These are phyloP conservation scores for Parasteatoda tepidariorum DNA, from an alignment of 1,140 invertebrate genomes.

Conservation along the genomic window DNA sequence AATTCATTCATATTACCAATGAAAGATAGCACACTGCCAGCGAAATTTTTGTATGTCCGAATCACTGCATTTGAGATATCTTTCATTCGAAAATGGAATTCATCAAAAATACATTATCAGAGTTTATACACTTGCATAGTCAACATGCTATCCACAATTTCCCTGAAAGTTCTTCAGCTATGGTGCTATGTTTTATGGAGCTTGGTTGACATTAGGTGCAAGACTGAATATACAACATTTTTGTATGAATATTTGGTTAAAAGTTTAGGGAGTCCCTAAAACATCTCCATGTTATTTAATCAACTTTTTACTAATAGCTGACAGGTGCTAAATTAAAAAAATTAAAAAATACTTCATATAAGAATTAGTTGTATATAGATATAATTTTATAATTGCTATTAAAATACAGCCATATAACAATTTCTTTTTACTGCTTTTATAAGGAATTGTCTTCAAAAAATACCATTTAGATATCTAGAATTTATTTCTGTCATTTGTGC, in stretches of 20 bases:
- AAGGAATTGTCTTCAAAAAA: not conserved
- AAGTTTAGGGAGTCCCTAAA: not conserved
- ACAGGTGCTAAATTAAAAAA: not conserved
- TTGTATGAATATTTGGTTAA: not conserved
- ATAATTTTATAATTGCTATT: not conserved
- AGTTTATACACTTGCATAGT: not conserved
- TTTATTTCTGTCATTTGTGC: no score
- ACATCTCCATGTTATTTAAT: not conserved
- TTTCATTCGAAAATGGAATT: constrained; percentile 13
- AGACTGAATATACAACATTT: constrained; percentile 15
- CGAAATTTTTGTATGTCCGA: constrained; percentile 14
- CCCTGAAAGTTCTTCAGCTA: constrained; percentile 45
- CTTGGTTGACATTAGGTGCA: constrained; percentile 51
- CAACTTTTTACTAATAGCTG: not conserved
- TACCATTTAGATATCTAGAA: no score
- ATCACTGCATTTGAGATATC: constrained; percentile 4
- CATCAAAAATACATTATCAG: not conserved
- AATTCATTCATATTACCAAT: constrained; percentile 7
- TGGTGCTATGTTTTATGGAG: constrained; percentile 57
- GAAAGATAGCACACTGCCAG: constrained; percentile 5
- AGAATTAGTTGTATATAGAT: not conserved
- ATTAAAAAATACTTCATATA: not conserved
- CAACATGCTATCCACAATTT: constrained; percentile 14
- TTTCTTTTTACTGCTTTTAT: not conserved
- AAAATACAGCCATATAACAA: not conserved